These are phyloP conservation scores for Meganola albula DNA, from an alignment of 2,888 invertebrate species.

Conservation along the genomic window DNA sequence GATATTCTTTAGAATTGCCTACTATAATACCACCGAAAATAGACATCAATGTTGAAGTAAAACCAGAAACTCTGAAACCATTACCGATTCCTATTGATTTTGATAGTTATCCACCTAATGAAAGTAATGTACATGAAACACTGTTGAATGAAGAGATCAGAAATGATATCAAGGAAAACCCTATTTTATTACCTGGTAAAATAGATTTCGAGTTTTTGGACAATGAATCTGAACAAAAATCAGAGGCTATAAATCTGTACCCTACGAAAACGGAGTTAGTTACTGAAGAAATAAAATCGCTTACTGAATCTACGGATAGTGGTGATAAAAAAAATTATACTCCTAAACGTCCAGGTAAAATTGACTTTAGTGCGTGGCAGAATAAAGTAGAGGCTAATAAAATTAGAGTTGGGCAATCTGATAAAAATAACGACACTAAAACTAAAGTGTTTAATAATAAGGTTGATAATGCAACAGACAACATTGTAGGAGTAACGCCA, in stretches of 20 bases:
- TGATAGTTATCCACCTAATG: constrained; percentile 7
- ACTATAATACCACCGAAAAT: constrained; percentile 12
- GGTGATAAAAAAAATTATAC: neutral
- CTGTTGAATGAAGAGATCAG: too few species aligned
- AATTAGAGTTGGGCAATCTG: neutral
- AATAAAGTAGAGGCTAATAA: neutral
- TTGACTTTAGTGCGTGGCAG: neutral
- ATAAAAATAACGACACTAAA: too few species aligned
- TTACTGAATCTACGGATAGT: neutral
- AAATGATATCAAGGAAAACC: neutral
- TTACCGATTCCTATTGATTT: constrained; percentile 7
- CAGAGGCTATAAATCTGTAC: constrained; percentile 6
- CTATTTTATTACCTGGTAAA: neutral
- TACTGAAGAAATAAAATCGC: neutral
- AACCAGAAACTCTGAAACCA: constrained; percentile 10
- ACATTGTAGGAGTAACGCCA: too few species aligned
- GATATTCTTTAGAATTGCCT: constrained; percentile 14
- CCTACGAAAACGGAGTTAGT: neutral
- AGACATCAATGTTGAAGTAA: constrained; percentile 10
- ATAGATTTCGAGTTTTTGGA: constrained; percentile 3
- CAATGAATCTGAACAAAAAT: neutral
- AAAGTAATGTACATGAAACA: too few species aligned
- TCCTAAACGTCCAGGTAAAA: constrained; percentile 1
- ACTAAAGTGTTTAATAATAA: neutral
- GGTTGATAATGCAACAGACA: neutral